Base-by-base conservation (phyloP, 1,140 invertebrate genomes). In the Orussus abietinus region DNA sequence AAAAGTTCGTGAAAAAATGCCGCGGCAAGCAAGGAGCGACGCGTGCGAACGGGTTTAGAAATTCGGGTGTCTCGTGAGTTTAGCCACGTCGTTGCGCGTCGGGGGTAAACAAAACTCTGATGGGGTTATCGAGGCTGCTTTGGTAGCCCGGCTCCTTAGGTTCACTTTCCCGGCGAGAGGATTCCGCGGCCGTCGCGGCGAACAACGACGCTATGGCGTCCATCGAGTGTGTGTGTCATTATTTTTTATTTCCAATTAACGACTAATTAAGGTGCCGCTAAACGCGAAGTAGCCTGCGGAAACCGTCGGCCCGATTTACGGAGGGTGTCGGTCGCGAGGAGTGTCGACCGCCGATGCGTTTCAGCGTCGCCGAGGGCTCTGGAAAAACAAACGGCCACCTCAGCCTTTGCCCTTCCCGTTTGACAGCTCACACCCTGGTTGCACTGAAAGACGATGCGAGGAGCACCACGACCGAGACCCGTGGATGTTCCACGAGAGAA, bases 181-280 rank as follows among this genome's bases (percentile, higher is more conserved):
- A 44, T 17, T 25, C 36, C 44, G 52, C 45, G 45, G 45, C 54
- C 45, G 51, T 48, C 49, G 49, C 42, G 34, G 46, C 38, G 52
- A 59, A 59, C 59, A 54, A 52, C 54, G 62, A 65, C 62, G 62
- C 62, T 63, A 65, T 64, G 62, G 62, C 62, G 62, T 64, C 62
- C 55, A 54, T 57, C 41, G 40, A 41, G 40, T 52, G 49, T 54
- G 56, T 57, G 53, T 62, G 57, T 58, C 49, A 55, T 61, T 61
- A 56, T 45, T 49, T 53, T 44, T 47, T 53, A 53, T 48, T 19
- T 40, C 33, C 49, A 53, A 56, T 60, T 60, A 55, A 47, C 31
- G 37, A 49, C 40, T 51, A 52, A 51, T 53, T 47, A 55, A 38
- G 40, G 38, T 22, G 21, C 25, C 18, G 11, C 20, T 21, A 11